A percentile compares a stretch with the other conserved stretches of the same genome.
Evolutionary conservation across 2,888 invertebrate species (phyloP).

Genomic region (Penaeus monodon): DNA sequence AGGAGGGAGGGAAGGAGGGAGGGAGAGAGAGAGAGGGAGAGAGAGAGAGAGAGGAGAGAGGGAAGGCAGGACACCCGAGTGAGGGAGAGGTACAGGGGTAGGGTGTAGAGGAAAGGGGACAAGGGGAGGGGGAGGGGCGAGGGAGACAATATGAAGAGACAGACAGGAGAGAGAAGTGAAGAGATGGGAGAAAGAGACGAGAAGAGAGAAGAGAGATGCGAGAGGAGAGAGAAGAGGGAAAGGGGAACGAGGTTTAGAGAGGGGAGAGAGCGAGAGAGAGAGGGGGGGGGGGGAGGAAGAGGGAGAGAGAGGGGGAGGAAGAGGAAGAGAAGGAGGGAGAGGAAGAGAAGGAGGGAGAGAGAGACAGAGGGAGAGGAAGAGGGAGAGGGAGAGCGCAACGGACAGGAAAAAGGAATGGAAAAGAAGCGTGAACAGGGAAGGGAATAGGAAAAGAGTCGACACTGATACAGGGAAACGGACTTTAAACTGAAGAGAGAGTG

Average conservation of each 20-base stretch:
- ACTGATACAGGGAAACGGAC: neutral
- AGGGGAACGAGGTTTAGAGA: no score
- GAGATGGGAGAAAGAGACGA: no score
- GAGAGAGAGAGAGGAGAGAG: neutral
- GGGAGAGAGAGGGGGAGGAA: neutral
- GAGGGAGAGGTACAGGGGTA: neutral
- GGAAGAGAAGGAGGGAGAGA: neutral
- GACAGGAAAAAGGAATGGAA: neutral
- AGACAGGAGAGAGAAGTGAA: no score
- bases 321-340: neutral
- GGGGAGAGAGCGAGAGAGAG: neutral
- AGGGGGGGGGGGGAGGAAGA: no score
- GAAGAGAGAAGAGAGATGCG: no score
- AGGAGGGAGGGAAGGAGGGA: neutral
- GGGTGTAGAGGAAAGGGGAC: neutral
- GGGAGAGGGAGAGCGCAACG: neutral
- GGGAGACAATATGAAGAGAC: no score
- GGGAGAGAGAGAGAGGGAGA: neutral
- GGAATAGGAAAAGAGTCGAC: neutral
- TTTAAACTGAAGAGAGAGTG: neutral
- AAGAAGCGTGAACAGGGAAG: neutral
- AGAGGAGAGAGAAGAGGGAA: neutral
- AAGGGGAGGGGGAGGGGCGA: neutral
- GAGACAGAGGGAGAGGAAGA: neutral
- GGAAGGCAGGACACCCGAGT: neutral